Percentiles rank a stretch among this genome's conserved stretches.
Conservation (phyloP, 2,888 invertebrate genomes). For the Smittia aterrima region DNA sequence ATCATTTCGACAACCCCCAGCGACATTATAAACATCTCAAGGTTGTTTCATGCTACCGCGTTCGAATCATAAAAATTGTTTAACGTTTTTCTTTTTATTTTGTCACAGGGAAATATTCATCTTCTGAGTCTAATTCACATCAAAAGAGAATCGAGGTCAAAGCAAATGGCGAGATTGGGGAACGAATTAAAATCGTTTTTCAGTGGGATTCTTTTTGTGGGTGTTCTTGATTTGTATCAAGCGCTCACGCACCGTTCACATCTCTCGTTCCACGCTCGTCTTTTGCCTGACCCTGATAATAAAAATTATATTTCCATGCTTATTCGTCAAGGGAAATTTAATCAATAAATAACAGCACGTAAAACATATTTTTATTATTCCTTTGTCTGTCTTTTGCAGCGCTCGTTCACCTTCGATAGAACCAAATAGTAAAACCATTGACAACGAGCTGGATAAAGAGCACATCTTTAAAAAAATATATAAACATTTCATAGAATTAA, state of each 20-base stretch:
- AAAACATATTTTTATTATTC: not conserved
- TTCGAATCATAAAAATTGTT: too few relatives aligned
- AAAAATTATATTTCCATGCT: not conserved
- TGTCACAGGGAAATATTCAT: too few relatives aligned
- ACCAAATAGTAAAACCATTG: too few relatives aligned
- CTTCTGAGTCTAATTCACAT: too few relatives aligned
- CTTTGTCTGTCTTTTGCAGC: not conserved
- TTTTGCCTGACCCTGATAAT: not conserved
- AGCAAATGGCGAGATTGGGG: too few relatives aligned
- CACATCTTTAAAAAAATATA: not conserved
- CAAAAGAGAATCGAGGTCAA: too few relatives aligned
- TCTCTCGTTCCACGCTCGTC: not conserved
- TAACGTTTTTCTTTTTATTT: too few relatives aligned
- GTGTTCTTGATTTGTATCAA: not conserved
- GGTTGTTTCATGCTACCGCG: too few relatives aligned
- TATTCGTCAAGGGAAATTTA: not conserved
- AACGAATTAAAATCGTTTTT: not conserved
- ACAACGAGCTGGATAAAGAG: not conserved
- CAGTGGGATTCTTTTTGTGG: not conserved
- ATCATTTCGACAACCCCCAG: too few relatives aligned
- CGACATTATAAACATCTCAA: too few relatives aligned
- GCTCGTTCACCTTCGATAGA: too few relatives aligned
- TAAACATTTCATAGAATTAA: conserved; percentile 6
- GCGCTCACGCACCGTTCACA: not conserved
- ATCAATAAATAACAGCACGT: conserved; percentile 24